phyloP scores from a whole-genome alignment of 2,113 vertebrate species.

The Pelvicachromis taeniatus region DNA sequence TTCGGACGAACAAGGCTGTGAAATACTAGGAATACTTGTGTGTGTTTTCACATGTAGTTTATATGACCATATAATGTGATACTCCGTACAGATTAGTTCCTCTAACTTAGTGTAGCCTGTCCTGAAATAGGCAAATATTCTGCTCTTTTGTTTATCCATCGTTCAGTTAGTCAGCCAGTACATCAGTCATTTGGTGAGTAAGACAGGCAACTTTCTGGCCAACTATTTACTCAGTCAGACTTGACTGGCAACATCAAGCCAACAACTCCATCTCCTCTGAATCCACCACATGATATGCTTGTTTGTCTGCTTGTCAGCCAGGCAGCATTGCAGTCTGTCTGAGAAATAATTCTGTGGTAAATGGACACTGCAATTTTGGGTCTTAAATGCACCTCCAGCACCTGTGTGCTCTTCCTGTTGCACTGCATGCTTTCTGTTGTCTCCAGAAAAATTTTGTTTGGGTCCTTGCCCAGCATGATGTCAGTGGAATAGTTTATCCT shows the following conservation, averaged over 20 bases:
- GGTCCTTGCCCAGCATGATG: not conserved
- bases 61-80: not conserved
- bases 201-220: not conserved
- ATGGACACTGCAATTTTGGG: not conserved
- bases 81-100: not conserved
- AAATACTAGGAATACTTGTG: not conserved
- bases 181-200: not conserved
- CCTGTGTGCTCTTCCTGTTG: conserved; percentile 13
- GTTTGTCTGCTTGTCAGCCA: not conserved
- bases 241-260: not conserved
- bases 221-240: not conserved
- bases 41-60: not conserved
- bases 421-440: not conserved
- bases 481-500: not conserved
- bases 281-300: not conserved
- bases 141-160: not conserved
- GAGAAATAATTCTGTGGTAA: not conserved
- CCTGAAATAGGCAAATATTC: not conserved
- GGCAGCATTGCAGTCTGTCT: not conserved
- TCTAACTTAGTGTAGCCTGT: not conserved
- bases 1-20: not conserved
- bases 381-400: conserved; percentile 9
- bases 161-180: not conserved
- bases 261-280: not conserved
- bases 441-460: not conserved